Base-by-base conservation (phyloP, 2,888 invertebrate genomes). In the Reticulitermes lucifugus region DNA sequence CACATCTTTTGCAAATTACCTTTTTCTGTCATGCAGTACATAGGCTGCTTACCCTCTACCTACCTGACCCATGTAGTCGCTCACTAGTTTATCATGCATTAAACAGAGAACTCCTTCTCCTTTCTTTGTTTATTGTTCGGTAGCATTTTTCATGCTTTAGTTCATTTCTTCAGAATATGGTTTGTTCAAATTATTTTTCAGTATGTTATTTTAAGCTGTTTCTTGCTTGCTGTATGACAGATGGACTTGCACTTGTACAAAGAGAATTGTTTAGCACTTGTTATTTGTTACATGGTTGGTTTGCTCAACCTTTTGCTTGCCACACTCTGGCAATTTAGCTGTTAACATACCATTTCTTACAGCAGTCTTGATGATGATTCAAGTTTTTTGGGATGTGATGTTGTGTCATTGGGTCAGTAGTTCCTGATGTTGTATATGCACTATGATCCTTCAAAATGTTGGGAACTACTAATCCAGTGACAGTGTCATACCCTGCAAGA, bases 181-280 rank as follows among this genome's bases (percentile, higher is more conserved):
- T 25, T 65, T 7, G 12, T 65, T 65, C 65, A 65, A 65, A 65
- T 25, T 5, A 65, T 1, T n/a, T 55, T 65, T 9, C n/a, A 25
- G 9, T 65, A n/a, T 3, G 65, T 65, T 65, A 9, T 65, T 65
- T 65, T 65, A 25, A 65, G 25, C 5, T 65, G 65, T 65, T 65
- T 65, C 65, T 25, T 65, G 65, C 65, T 65, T 65, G 65, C 65
- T 65, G 65, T 65, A 65, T 65, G 65, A n/a, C 25, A 65, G 65
- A 3, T 65, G 65, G 65, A 65, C 65, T 65, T 65, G 65, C 6
- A 65, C 25, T 25, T 4, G 18, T 55, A 55, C 55, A 55, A 14
- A 55, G 55, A 55, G n/a, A 65, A 25, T 65, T 65, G 6, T 25
- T n/a, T 65, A 65, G 65, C 65, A 65, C 25, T 25, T 65, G 9